These are phyloP conservation scores for Poecilia picta DNA, from an alignment of 2,797 vertebrate species.

Conservation along the genomic window DNA sequence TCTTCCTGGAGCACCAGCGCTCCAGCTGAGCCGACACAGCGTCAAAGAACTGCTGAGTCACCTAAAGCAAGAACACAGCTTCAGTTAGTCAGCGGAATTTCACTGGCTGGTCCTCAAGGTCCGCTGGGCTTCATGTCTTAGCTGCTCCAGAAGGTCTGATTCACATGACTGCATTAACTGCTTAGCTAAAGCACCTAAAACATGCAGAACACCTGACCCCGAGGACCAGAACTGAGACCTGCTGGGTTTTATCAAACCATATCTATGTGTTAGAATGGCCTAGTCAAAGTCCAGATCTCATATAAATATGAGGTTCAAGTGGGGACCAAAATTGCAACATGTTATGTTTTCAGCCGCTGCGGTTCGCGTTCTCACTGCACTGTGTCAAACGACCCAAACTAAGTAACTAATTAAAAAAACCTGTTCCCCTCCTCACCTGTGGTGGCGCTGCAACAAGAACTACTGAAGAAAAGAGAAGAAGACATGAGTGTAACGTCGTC, in stretches of 20 bases:
- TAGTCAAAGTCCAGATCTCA: background rate
- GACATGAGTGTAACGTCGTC: no score
- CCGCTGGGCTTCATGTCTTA: background rate
- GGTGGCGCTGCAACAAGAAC: no score
- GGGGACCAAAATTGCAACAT: no score
- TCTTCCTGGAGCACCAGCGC: conserved; percentile 90
- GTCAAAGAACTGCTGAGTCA: conserved; percentile 91
- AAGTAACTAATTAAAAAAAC: no score
- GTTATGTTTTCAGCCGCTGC: no score
- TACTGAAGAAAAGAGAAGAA: no score
- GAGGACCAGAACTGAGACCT: background rate
- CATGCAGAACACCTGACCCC: background rate
- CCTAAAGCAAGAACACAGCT: conserved; percentile 28
- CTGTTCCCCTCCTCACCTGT: no score
- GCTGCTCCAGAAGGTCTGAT: background rate
- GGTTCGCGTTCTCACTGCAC: no score
- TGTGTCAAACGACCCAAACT: no score
- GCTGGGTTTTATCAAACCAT: background rate
- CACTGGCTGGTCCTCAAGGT: background rate
- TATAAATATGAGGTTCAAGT: no score
- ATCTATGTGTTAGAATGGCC: background rate
- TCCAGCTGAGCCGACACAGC: conserved; percentile 90
- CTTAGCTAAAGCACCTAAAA: background rate
- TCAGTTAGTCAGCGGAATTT: background rate
- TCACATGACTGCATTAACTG: background rate